A percentile compares a stretch with the other conserved stretches of the same genome.
These are phyloP conservation scores for Apolygus lucorum DNA, from an alignment of 1,140 invertebrate species.

Conservation along the genomic window DNA sequence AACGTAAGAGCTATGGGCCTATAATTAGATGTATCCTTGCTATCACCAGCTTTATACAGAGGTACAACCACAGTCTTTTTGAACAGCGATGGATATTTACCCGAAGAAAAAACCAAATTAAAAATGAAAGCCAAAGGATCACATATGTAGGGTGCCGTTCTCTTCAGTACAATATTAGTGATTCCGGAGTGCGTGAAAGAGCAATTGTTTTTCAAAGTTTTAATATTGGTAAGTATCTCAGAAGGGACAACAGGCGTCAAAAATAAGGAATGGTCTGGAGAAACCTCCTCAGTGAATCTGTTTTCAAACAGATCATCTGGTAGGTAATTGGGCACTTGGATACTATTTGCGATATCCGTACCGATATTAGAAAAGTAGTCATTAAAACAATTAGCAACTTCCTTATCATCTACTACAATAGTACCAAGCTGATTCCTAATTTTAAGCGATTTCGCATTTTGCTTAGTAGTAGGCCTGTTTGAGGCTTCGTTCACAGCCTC, in stretches of 20 bases:
- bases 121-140: not conserved
- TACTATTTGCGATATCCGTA: not conserved
- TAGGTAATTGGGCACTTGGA: not conserved
- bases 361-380: not conserved
- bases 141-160: not conserved
- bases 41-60: too few relatives aligned
- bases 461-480: not conserved
- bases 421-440: not conserved
- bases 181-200: not conserved
- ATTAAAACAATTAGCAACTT: not conserved
- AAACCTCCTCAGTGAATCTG: not conserved
- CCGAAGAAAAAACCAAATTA: not conserved
- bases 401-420: not conserved
- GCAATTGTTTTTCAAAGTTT: not conserved
- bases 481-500: not conserved
- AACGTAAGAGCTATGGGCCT: too few relatives aligned
- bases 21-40: too few relatives aligned
- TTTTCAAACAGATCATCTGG: not conserved
- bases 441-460: not conserved
- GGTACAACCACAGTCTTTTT: too few relatives aligned
- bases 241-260: too few relatives aligned
- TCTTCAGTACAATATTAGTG: not conserved
- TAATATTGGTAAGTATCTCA: not conserved
- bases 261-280: not conserved
- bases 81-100: not conserved